phyloP scores from a whole-genome alignment of 2,113 vertebrate species.

The Corvus moneduloides region DNA sequence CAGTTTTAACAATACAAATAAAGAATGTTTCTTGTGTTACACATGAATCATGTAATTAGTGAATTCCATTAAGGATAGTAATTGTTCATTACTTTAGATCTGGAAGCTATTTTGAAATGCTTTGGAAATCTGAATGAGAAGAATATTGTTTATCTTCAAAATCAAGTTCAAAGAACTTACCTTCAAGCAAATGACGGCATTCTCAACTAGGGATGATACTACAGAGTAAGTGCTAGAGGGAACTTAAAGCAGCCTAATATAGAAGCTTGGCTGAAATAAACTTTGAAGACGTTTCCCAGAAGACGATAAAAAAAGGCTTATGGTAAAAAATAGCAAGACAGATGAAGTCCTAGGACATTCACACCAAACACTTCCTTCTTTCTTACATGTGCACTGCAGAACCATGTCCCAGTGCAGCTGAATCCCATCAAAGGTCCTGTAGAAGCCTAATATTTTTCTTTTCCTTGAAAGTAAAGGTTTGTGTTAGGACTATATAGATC shows the following conservation, averaged over 20 bases:
- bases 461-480: not conserved
- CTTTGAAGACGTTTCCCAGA: not conserved
- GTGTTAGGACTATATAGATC: not conserved
- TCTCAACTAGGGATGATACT: not conserved
- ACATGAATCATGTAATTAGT: conserved; percentile 44
- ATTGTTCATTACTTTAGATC: conserved; percentile 45
- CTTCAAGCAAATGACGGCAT: conserved; percentile 33
- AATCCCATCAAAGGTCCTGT: not conserved
- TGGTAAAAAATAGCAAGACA: not conserved
- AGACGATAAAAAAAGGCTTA: not conserved
- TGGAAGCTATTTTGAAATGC: conserved; percentile 41
- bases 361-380: not conserved
- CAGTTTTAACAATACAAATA: not conserved
- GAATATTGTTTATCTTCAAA: conserved; percentile 40
- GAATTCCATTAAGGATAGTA: conserved; percentile 21
- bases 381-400: not conserved
- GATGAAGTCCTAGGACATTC: not conserved
- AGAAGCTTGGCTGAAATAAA: not conserved
- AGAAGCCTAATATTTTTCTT: not conserved
- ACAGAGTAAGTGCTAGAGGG: not conserved
- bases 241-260: not conserved
- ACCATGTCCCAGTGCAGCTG: not conserved
- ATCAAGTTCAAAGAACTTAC: conserved; percentile 40
- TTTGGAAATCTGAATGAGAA: not conserved
- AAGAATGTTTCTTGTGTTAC: not conserved